These are phyloP conservation scores for Araneus ventricosus DNA, from an alignment of 1,140 invertebrate genomes.

Conservation along the genomic window DNA sequence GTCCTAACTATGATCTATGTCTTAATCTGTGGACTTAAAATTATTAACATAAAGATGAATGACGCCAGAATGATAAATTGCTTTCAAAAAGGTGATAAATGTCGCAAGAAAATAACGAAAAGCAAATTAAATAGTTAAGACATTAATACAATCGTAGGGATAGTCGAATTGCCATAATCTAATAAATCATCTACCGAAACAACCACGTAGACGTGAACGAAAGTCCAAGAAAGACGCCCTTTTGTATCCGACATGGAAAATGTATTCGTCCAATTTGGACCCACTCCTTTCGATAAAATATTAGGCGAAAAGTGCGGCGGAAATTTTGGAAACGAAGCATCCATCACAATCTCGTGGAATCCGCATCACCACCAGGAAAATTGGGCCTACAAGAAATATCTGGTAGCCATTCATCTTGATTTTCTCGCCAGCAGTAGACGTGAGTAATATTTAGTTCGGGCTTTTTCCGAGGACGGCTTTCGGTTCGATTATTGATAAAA, in stretches of 20 bases:
- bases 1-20: too few species aligned
- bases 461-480: background rate
- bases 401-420: conserved; percentile 30
- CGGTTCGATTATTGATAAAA: conserved; percentile 31
- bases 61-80: too few species aligned
- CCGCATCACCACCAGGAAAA: conserved; percentile 27
- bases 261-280: conserved; percentile 25
- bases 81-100: too few species aligned
- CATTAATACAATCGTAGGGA: too few species aligned
- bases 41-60: too few species aligned
- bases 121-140: too few species aligned
- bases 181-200: too few species aligned
- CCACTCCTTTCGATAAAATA: conserved; percentile 39
- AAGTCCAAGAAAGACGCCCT: too few species aligned
- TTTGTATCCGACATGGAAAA: background rate
- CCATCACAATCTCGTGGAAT: conserved; percentile 60
- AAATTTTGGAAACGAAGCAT: conserved; percentile 57
- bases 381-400: conserved; percentile 42
- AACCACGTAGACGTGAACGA: too few species aligned
- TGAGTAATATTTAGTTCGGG: background rate
- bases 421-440: background rate
- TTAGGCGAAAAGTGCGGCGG: background rate
- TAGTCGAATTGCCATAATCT: too few species aligned
- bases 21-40: too few species aligned
- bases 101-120: too few species aligned